A percentile compares a stretch with the other conserved stretches of the same genome.
phyloP scores from a whole-genome alignment of 2,797 vertebrate genomes.

The Hipposideros larvatus region DNA sequence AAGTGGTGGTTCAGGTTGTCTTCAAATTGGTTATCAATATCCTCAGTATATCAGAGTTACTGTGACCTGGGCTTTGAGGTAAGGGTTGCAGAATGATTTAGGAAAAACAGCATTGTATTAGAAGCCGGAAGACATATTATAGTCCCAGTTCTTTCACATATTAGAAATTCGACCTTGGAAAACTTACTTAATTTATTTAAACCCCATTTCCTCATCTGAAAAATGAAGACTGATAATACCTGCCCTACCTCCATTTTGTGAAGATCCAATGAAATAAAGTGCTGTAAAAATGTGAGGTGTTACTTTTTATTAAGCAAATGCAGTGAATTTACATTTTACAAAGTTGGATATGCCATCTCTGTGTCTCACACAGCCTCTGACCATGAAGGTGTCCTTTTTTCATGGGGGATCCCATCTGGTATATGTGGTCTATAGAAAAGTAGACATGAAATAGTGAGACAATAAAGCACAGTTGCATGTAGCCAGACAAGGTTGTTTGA shows the following conservation, averaged over 20 bases:
- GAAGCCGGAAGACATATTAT: neutral
- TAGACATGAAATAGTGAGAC: neutral
- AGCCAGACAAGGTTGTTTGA: neutral
- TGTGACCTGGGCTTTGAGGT: neutral
- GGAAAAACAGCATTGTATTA: neutral
- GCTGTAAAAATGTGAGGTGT: neutral
- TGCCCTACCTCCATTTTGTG: neutral
- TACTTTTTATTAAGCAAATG: slow-evolving; percentile 48
- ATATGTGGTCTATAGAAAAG: neutral
- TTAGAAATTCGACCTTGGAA: slow-evolving; percentile 31
- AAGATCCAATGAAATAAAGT: slow-evolving; percentile 15
- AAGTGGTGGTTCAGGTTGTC: neutral
- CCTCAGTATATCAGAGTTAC: neutral
- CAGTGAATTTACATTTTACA: slow-evolving; percentile 48
- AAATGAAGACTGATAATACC: slow-evolving; percentile 51
- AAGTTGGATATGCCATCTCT: neutral
- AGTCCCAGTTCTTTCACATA: neutral
- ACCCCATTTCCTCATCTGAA: slow-evolving; percentile 42
- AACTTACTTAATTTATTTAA: slow-evolving; percentile 43
- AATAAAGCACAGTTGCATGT: neutral
- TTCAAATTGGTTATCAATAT: neutral
- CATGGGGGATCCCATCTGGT: neutral
- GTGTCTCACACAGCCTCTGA: neutral
- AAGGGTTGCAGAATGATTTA: neutral
- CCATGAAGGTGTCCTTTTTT: neutral